These are phyloP conservation scores for Drosophila kambysellisi DNA, from an alignment of 2,888 invertebrate genomes.

Conservation along the genomic window DNA sequence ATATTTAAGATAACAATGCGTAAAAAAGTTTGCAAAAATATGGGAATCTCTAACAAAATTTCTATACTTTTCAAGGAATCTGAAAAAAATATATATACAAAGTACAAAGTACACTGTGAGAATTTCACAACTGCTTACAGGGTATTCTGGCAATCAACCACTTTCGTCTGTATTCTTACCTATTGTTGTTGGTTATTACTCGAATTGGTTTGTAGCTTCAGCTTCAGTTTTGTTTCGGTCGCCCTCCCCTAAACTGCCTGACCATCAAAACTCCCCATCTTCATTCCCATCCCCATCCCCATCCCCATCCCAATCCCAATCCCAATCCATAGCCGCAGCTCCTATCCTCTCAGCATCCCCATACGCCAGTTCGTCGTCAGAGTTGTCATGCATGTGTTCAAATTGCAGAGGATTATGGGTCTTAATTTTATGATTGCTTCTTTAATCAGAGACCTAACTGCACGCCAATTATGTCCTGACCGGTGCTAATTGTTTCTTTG, in stretches of 20 bases:
- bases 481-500: conserved; percentile 76
- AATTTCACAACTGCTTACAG: neutral
- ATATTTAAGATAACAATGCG: neutral
- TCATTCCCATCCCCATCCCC: too few relatives aligned
- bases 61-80: neutral
- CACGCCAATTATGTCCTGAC: conserved; percentile 73
- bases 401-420: conserved; percentile 78
- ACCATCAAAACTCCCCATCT: neutral
- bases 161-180: neutral
- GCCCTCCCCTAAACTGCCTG: neutral
- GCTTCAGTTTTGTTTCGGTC: conserved; percentile 40
- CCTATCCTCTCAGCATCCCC: neutral
- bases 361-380: conserved; percentile 2
- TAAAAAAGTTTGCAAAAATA: neutral
- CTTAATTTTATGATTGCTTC: conserved; percentile 79
- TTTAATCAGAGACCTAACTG: conserved; percentile 78
- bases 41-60: neutral
- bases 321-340: neutral
- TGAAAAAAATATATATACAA: neutral
- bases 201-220: conserved; percentile 38
- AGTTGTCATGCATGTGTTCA: conserved; percentile 57
- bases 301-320: too few relatives aligned
- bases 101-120: neutral
- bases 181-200: conserved; percentile 41
- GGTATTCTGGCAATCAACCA: conserved; percentile 3